These are phyloP conservation scores for Toxonevra muliebris DNA, from an alignment of 2,888 invertebrate species.

Conservation along the genomic window DNA sequence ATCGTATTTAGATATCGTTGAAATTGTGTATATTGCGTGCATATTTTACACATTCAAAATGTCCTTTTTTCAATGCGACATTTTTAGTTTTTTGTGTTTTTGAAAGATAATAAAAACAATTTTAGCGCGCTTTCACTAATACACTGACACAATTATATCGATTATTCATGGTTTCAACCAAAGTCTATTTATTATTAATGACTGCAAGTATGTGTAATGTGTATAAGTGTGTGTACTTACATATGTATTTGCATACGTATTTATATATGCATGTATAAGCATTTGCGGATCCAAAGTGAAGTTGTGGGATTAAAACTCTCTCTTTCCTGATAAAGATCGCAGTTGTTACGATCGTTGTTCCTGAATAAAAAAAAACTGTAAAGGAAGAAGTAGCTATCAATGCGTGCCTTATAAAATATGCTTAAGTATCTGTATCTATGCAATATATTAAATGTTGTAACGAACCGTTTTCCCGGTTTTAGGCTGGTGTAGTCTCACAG, in stretches of 20 bases:
- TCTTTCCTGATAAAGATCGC: too few relatives aligned
- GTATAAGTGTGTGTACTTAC: too few relatives aligned
- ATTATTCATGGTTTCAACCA: neutral
- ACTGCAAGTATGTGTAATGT: neutral
- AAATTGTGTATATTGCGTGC: neutral
- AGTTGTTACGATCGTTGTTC: too few relatives aligned
- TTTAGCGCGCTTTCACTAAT: constrained; percentile 22
- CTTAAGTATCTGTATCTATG: too few relatives aligned
- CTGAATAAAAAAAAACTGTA: too few relatives aligned
- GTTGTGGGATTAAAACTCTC: too few relatives aligned
- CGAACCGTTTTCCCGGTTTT: too few relatives aligned
- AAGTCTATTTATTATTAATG: constrained; percentile 9
- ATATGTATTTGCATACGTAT: constrained; percentile 16
- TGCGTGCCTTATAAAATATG: too few relatives aligned
- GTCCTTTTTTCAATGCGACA: constrained; percentile 14
- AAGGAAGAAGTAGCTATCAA: too few relatives aligned
- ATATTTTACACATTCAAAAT: neutral
- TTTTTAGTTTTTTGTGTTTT: neutral
- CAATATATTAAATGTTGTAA: too few relatives aligned
- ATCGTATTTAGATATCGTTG: neutral
- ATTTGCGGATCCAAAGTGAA: too few relatives aligned
- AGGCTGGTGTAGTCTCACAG: too few relatives aligned
- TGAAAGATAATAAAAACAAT: neutral
- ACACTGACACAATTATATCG: constrained; percentile 15
- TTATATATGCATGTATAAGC: constrained; percentile 9